Base-by-base conservation (phyloP, 2,888 invertebrate genomes). In the Iselma pallidipennis region DNA sequence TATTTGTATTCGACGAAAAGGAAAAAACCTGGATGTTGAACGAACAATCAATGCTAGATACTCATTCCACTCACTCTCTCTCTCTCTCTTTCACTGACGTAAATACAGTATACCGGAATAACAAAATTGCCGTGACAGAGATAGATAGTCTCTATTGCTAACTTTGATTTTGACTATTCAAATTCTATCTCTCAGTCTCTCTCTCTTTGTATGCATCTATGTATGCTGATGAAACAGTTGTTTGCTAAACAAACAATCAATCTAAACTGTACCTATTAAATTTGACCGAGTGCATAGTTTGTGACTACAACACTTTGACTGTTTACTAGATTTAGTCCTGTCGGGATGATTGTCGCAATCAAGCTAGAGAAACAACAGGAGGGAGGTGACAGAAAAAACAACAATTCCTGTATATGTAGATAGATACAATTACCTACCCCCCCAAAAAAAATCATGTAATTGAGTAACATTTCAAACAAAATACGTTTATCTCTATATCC, bases 221-320 rank as follows among this genome's bases (percentile, higher is more conserved):
- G 62, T 67, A 66, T 70, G 71, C 66, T 72, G 72, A 71, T 71
- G 68, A 67, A 71, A 68, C 69, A 62, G 69, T 68, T 72, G 73
- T 73, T 73, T 73, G 68, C 63, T 65, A 55, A 70, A 64, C 71
- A 71, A 70, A 71, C 70, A 69, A 65, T 67, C 72, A 70, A 66
- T 70, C 65, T 64, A 65, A 68, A 70, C 68, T 71, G 66, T 57
- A 61, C 61, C 58, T 67, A 66, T 56, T 64, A 57, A 52, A 64
- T 64, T 59, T 58, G 37, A 53, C 62, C 59, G 62, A 63, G 66
- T 70, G 67, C 65, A 69, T 69, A 45, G 23, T 45, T 45, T 45
- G 21, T 45, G 23, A 45, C 23, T 45, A 45, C 45, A 45, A 45
- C 45, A 45, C 50, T 50, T 28, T 29, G 50, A 31, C 26, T 31